A percentile compares a stretch with the other conserved stretches of the same genome.
Evolutionary conservation across 2,888 invertebrate species (phyloP).

Genomic region (Rhyacophila evoluta): DNA sequence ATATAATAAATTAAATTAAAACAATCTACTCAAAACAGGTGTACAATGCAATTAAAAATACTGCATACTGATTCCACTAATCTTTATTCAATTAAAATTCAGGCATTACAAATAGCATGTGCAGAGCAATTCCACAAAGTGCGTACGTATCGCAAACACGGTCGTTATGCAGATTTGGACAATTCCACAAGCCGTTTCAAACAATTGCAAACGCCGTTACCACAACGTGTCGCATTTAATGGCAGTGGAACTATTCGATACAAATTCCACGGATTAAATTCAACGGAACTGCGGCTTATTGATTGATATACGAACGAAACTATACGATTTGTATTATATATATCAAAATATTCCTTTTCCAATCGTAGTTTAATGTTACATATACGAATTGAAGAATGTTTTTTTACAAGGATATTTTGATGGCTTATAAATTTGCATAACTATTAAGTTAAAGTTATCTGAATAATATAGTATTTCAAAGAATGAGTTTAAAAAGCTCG

Average conservation of each 20-base stretch:
- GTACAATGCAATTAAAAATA: not conserved
- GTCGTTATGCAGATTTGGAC: conserved; percentile 39
- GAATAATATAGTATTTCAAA: too few relatives aligned
- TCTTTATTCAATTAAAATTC: not conserved
- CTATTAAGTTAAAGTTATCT: too few relatives aligned
- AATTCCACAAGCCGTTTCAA: conserved; percentile 30
- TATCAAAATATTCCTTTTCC: too few relatives aligned
- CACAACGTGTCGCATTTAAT: conserved; percentile 31
- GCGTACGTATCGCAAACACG: not conserved
- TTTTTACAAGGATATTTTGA: too few relatives aligned
- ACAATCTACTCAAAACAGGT: not conserved
- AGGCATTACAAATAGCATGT: not conserved
- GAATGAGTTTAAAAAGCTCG: too few relatives aligned
- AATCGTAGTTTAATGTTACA: too few relatives aligned
- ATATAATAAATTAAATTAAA: too few relatives aligned
- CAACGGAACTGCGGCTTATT: not conserved
- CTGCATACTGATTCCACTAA: not conserved
- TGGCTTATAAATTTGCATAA: too few relatives aligned
- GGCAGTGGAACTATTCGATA: not conserved
- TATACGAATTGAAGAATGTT: too few relatives aligned
- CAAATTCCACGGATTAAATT: conserved; percentile 7
- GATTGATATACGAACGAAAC: not conserved
- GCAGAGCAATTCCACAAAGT: not conserved
- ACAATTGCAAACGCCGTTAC: conserved; percentile 32
- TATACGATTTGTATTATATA: too few relatives aligned